A percentile compares a stretch with the other conserved stretches of the same genome.
Conservation (phyloP, 2,797 vertebrate genomes). For the Valencia hispanica region DNA sequence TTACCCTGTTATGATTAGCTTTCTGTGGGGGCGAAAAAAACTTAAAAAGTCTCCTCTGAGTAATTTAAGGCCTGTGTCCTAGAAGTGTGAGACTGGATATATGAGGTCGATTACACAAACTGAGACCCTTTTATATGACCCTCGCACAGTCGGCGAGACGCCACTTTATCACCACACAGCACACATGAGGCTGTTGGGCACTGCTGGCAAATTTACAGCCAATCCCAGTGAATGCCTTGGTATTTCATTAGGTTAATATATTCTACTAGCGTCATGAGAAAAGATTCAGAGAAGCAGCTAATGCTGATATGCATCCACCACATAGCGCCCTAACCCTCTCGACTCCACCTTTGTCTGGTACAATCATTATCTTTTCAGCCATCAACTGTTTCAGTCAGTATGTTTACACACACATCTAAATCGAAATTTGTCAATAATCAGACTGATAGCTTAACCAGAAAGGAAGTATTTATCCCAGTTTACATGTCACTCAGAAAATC, state of each 20-base stretch:
- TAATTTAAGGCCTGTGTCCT: conserved; percentile 67
- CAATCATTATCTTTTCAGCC: conserved; percentile 53
- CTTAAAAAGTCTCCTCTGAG: conserved; percentile 29
- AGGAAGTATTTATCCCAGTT: no score
- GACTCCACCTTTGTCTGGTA: conserved; percentile 50
- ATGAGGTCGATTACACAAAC: conserved; percentile 74
- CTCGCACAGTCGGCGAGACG: conserved; percentile 50
- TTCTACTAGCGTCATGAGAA: conserved; percentile 60
- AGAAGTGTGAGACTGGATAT: conserved; percentile 68
- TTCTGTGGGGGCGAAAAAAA: conserved; percentile 26
- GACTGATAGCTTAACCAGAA: no score
- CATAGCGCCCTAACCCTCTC: conserved; percentile 67
- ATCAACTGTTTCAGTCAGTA: conserved; percentile 34
- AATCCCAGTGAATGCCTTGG: conserved; percentile 44
- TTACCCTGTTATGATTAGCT: conserved; percentile 53
- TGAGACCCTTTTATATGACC: conserved; percentile 74
- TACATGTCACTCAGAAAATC: no score
- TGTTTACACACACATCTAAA: no score
- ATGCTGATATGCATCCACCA: conserved; percentile 57
- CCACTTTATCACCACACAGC: conserved; percentile 68
- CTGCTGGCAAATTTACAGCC: conserved; percentile 63
- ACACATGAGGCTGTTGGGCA: conserved; percentile 38
- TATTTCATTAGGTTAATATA: conserved; percentile 82
- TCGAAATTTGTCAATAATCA: no score
- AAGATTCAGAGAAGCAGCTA: conserved; percentile 36